A percentile compares a stretch with the other conserved stretches of the same genome.
Conservation (phyloP, 2,888 invertebrate genomes). For the Himalopsyche tibetana region DNA sequence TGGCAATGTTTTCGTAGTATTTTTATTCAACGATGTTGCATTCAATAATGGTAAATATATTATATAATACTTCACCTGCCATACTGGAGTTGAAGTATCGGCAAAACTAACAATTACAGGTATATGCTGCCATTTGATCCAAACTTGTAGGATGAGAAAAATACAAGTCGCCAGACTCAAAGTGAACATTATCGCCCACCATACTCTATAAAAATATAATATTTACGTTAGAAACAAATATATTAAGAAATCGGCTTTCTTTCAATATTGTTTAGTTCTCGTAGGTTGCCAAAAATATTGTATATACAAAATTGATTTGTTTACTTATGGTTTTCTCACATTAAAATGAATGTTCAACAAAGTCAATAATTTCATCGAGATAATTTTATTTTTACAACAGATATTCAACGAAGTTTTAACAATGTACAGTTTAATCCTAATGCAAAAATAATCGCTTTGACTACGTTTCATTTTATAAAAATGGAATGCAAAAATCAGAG, state of each 20-base stretch:
- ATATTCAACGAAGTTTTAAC: too few species aligned
- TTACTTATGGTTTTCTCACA: too few species aligned
- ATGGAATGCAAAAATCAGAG: too few species aligned
- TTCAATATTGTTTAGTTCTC: not conserved
- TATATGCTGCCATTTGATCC: constrained; percentile 83
- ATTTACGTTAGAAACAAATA: not conserved
- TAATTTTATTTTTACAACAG: too few species aligned
- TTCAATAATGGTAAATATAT: not conserved
- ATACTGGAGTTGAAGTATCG: constrained; percentile 83
- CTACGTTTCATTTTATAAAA: too few species aligned
- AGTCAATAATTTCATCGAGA: too few species aligned
- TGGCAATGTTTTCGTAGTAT: too few species aligned
- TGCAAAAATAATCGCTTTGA: too few species aligned
- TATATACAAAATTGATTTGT: too few species aligned
- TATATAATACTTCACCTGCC: constrained; percentile 73
- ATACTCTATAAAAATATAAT: constrained; percentile 73
- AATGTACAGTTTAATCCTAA: too few species aligned
- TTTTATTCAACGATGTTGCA: too few species aligned
- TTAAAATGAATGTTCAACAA: too few species aligned
- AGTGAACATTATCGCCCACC: constrained; percentile 80
- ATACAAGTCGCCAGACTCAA: constrained; percentile 80
- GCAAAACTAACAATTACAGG: constrained; percentile 87
- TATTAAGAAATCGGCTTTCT: not conserved
- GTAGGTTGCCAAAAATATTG: not conserved
- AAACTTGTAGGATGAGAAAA: constrained; percentile 79